phyloP scores from a whole-genome alignment of 2,888 invertebrate genomes.

The Troides helena region DNA sequence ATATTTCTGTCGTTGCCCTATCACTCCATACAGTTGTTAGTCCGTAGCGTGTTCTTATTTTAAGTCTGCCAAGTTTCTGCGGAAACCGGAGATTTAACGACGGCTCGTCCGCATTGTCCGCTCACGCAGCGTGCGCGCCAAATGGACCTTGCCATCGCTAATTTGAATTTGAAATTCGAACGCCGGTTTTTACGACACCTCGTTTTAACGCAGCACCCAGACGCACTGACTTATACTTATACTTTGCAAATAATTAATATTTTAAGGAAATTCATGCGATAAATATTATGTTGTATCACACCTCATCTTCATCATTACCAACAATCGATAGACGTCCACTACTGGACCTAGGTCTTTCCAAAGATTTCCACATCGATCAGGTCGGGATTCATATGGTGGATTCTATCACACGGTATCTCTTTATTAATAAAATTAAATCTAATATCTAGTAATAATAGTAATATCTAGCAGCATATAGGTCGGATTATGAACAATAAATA shows the following conservation, averaged over 20 bases:
- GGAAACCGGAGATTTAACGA: constrained; percentile 76
- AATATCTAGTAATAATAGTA: no score
- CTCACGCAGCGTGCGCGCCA: constrained; percentile 62
- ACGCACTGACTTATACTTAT: constrained; percentile 22
- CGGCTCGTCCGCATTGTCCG: constrained; percentile 74
- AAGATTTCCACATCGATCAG: no score
- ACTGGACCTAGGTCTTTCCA: no score
- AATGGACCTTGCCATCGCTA: constrained; percentile 61
- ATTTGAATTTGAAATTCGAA: constrained; percentile 70
- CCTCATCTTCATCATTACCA: no score
- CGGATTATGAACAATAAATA: no score
- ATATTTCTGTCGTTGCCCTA: neutral
- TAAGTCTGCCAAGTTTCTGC: constrained; percentile 71
- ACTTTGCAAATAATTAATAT: constrained; percentile 19
- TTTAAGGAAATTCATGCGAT: neutral
- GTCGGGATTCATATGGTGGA: no score
- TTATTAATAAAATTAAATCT: no score
- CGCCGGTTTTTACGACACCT: constrained; percentile 51
- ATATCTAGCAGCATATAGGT: no score
- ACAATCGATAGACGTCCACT: no score
- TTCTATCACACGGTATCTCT: no score
- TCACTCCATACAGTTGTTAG: constrained; percentile 47
- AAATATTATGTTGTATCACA: neutral
- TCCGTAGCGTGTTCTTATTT: constrained; percentile 66
- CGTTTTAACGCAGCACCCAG: constrained; percentile 32